phyloP scores from a whole-genome alignment of 2,797 vertebrate species.

The Gadopsis marmoratus region DNA sequence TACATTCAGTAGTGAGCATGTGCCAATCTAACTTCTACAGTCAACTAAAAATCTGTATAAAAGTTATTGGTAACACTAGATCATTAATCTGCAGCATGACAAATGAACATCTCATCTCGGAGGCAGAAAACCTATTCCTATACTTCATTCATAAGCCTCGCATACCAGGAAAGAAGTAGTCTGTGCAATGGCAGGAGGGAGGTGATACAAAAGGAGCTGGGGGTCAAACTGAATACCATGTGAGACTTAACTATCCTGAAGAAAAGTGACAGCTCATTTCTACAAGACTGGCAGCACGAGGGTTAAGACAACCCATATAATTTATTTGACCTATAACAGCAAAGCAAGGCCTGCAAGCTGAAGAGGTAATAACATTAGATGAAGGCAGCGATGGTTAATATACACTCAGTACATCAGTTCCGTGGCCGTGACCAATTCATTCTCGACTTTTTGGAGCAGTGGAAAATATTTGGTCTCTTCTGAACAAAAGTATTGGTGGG shows the following conservation, averaged over 20 bases:
- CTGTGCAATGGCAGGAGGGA: conserved; percentile 18
- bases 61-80: conserved; percentile 15
- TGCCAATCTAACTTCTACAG: conserved; percentile 21
- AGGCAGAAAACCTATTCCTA: conserved; percentile 27
- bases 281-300: conserved; percentile 2
- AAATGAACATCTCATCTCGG: conserved; percentile 13
- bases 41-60: conserved; percentile 10
- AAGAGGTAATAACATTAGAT: conserved; percentile 39
- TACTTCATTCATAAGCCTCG: conserved; percentile 20
- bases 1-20: conserved; percentile 68
- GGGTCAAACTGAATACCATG: not conserved
- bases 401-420: conserved; percentile 11
- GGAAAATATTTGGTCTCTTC: conserved; percentile 2
- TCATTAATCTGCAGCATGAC: conserved; percentile 12
- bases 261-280: not conserved
- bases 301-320: not conserved
- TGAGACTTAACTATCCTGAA: conserved; percentile 6
- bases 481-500: not conserved
- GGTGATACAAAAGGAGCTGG: not conserved
- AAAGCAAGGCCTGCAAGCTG: conserved; percentile 30
- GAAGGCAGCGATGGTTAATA: conserved; percentile 65
- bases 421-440: conserved; percentile 11
- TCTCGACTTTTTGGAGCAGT: not conserved
- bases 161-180: conserved; percentile 11
- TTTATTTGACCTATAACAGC: conserved; percentile 2